phyloP scores from a whole-genome alignment of 23 tunicate species.

The Halocynthia roretzi region DNA sequence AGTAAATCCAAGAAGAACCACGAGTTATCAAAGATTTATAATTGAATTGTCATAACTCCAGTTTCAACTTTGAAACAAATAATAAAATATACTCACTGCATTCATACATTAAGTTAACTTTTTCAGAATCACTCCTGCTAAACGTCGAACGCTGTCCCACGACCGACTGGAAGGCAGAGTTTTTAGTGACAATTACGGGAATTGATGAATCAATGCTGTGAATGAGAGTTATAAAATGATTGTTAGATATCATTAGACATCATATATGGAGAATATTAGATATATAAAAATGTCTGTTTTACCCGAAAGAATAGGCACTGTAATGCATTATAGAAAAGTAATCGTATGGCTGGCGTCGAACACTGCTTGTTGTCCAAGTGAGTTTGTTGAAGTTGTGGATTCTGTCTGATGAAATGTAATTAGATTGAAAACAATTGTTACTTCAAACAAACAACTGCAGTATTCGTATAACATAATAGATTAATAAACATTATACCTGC shows the following conservation, averaged over 20 bases:
- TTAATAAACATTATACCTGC: not conserved
- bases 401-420: not conserved
- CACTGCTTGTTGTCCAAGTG: not conserved
- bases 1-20: too few relatives aligned
- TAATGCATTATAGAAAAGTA: slow-evolving; percentile 12
- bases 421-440: too few relatives aligned
- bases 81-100: slow-evolving; percentile 1
- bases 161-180: slow-evolving; percentile 7
- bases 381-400: not conserved
- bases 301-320: not conserved
- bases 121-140: slow-evolving; percentile 6
- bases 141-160: slow-evolving; percentile 12
- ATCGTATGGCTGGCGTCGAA: slow-evolving; percentile 6
- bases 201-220: slow-evolving; percentile 5
- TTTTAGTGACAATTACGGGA: slow-evolving; percentile 8
- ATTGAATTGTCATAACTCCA: too few relatives aligned
- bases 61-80: too few relatives aligned
- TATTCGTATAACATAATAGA: too few relatives aligned
- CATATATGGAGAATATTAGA: too few relatives aligned
- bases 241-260: too few relatives aligned
- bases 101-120: slow-evolving; percentile 1
- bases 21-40: too few relatives aligned
- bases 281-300: too few relatives aligned
- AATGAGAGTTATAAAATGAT: not conserved
- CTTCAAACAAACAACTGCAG: too few relatives aligned